A percentile compares a stretch with the other conserved stretches of the same genome.
These are phyloP conservation scores for Aulostomus chinensis DNA, from an alignment of 2,797 vertebrate species.

Conservation along the genomic window DNA sequence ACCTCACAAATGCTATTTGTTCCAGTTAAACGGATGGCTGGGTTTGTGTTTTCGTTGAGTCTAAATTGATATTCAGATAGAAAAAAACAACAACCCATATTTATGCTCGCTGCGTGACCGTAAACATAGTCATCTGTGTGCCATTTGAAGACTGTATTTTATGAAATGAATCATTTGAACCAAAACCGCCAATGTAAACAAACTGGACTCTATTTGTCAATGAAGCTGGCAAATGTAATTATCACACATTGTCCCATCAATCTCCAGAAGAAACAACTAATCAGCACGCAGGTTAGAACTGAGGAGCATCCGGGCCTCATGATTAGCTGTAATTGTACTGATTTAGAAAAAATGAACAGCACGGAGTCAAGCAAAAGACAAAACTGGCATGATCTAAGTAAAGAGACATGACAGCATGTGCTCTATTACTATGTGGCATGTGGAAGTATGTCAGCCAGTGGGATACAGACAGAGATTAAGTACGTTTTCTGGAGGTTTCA, in stretches of 20 bases:
- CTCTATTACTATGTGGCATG: background rate
- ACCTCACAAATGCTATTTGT: slow-evolving; percentile 25
- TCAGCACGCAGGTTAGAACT: slow-evolving; percentile 45
- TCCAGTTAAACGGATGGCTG: slow-evolving; percentile 14
- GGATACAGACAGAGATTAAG: slow-evolving; percentile 16
- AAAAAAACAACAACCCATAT: too few relatives aligned
- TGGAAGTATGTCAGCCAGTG: slow-evolving; percentile 7
- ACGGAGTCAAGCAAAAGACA: slow-evolving; percentile 2
- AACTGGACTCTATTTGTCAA: slow-evolving; percentile 18
- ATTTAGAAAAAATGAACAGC: slow-evolving; percentile 17
- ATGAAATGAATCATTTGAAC: background rate
- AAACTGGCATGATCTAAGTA: background rate
- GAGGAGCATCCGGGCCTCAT: slow-evolving; percentile 36
- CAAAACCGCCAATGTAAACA: slow-evolving; percentile 8
- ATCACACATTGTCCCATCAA: slow-evolving; percentile 44
- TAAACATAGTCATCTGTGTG: background rate
- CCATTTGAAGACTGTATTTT: background rate
- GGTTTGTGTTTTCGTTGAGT: slow-evolving; percentile 2
- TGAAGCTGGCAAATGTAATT: slow-evolving; percentile 36
- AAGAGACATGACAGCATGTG: slow-evolving; percentile 1
- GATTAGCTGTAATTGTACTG: slow-evolving; percentile 38
- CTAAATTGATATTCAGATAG: slow-evolving; percentile 5
- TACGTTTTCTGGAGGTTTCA: slow-evolving; percentile 15
- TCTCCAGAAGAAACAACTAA: slow-evolving; percentile 48
- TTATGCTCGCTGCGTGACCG: too few relatives aligned